A percentile compares a stretch with the other conserved stretches of the same genome.
Evolutionary conservation across 2,113 vertebrate genomes (phyloP).

Genomic region (Gadus chalcogrammus): DNA sequence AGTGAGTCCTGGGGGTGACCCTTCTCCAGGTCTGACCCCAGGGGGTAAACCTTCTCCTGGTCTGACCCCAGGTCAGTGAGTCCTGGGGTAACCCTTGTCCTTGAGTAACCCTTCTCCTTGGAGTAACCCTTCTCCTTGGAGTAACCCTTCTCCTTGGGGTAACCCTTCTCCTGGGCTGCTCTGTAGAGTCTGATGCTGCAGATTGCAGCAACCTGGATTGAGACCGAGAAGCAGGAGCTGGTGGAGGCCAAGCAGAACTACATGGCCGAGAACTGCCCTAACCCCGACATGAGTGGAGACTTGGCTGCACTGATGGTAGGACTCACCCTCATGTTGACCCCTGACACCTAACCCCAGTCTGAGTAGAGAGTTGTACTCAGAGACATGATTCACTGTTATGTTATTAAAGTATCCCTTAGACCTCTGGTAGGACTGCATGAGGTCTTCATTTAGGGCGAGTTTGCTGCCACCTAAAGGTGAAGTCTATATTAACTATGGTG

Average conservation of each 20-base stretch:
- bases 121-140: background rate
- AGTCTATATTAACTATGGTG: too few relatives aligned
- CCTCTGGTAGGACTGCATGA: too few relatives aligned
- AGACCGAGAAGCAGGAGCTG: slow-evolving; percentile 75
- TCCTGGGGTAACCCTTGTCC: too few relatives aligned
- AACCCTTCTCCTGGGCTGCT: background rate
- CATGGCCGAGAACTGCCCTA: slow-evolving; percentile 77
- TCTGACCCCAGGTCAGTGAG: background rate
- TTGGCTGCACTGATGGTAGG: slow-evolving; percentile 80
- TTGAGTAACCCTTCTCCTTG: background rate
- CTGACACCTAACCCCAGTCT: background rate
- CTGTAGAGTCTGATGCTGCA: slow-evolving; percentile 89
- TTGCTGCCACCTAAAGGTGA: too few relatives aligned
- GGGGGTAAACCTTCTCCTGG: too few relatives aligned
- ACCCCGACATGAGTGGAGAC: slow-evolving; percentile 72
- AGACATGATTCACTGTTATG: too few relatives aligned
- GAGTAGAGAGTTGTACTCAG: too few relatives aligned
- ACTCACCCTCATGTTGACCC: background rate
- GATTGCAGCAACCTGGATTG: slow-evolving; percentile 79
- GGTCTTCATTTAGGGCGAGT: too few relatives aligned
- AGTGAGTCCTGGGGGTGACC: too few relatives aligned
- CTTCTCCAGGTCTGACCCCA: background rate
- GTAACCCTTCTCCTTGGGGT: too few relatives aligned
- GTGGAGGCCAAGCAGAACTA: slow-evolving; percentile 77
- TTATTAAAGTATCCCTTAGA: too few relatives aligned